These are phyloP conservation scores for Eupeodes latifasciatus DNA, from an alignment of 2,888 invertebrate genomes.

Conservation along the genomic window DNA sequence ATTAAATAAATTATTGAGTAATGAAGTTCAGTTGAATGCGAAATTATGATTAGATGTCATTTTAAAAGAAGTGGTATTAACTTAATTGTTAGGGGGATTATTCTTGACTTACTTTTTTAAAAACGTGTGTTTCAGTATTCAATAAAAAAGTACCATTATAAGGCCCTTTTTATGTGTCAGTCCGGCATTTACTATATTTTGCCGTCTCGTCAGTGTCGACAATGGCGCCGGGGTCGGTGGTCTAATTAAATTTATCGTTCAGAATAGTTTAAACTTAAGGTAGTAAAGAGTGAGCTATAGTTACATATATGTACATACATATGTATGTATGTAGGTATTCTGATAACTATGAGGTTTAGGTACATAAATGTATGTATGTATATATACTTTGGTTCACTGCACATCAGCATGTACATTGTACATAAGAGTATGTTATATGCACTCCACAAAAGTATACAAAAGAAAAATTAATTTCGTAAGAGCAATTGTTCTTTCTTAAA, in stretches of 20 bases:
- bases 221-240: constrained; percentile 13
- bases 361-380: neutral
- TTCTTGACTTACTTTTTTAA: too few relatives aligned
- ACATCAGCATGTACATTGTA: neutral
- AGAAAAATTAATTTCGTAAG: constrained; percentile 34
- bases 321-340: neutral
- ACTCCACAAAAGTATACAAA: constrained; percentile 14
- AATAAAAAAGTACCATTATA: neutral
- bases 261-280: constrained; percentile 52
- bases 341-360: neutral
- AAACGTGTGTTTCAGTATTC: neutral
- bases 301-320: constrained; percentile 17
- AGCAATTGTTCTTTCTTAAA: neutral
- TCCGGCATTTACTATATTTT: neutral
- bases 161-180: neutral
- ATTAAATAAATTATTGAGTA: too few relatives aligned
- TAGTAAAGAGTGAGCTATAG: neutral
- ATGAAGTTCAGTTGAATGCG: too few relatives aligned
- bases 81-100: too few relatives aligned
- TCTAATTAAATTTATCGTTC: constrained; percentile 63
- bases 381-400: constrained; percentile 23
- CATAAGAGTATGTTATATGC: neutral
- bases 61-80: too few relatives aligned
- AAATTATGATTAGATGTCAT: too few relatives aligned
- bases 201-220: constrained; percentile 4